phyloP scores from a whole-genome alignment of 2,888 invertebrate species.

The Agrochola circellaris region DNA sequence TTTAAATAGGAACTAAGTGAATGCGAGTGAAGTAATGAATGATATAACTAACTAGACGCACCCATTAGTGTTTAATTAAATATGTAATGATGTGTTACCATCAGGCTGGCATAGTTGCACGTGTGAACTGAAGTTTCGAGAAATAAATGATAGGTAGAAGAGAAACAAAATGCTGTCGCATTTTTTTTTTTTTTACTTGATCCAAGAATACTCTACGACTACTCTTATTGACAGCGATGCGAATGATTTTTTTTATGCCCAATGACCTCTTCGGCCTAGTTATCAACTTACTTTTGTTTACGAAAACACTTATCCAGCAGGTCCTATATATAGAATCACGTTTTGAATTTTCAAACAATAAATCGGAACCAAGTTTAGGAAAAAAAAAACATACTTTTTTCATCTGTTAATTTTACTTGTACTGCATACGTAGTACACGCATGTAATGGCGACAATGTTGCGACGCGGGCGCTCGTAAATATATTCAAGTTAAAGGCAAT shows the following conservation, averaged over 20 bases:
- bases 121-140: background rate
- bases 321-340: no score
- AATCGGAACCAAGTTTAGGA: background rate
- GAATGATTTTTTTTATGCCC: no score
- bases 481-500: constrained; percentile 55
- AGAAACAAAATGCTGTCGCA: no score
- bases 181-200: no score
- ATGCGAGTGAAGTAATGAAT: constrained; percentile 56
- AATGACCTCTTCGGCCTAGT: no score
- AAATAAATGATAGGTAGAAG: background rate
- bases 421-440: constrained; percentile 40
- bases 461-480: constrained; percentile 48
- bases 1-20: constrained; percentile 57
- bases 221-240: no score
- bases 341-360: no score
- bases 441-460: constrained; percentile 40
- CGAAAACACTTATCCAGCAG: no score
- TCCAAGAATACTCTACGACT: no score
- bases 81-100: constrained; percentile 25
- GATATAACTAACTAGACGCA: constrained; percentile 44
- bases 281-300: no score
- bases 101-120: background rate
- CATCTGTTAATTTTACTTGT: constrained; percentile 9
- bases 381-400: background rate
- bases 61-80: constrained; percentile 26